These are phyloP conservation scores for Oreochromis mossambicus DNA, from an alignment of 2,797 vertebrate genomes.

Conservation along the genomic window DNA sequence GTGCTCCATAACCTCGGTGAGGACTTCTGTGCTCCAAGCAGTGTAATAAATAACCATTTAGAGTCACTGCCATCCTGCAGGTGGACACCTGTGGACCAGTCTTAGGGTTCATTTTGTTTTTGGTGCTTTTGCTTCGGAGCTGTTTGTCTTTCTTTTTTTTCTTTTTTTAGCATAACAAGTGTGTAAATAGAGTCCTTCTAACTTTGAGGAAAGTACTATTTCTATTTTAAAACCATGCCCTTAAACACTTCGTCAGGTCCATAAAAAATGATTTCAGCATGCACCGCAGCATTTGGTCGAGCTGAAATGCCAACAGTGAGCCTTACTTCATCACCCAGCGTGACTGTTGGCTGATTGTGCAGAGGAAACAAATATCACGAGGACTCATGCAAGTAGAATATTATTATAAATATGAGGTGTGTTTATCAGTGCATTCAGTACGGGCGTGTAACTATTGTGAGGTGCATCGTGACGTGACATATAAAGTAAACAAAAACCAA, in stretches of 20 bases:
- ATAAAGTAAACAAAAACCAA: neutral
- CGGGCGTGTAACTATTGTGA: fast-evolving
- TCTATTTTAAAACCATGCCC: neutral
- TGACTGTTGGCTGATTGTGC: neutral
- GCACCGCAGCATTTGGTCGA: neutral
- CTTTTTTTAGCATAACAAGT: fast-evolving
- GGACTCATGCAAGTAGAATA: neutral
- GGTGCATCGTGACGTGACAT: neutral
- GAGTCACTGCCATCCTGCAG: neutral
- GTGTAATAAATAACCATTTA: neutral
- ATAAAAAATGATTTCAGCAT: neutral
- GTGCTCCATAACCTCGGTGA: neutral
- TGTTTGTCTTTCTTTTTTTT: neutral
- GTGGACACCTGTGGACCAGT: neutral
- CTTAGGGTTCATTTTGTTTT: neutral
- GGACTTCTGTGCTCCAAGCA: neutral
- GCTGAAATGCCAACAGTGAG: neutral
- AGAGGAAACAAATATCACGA: fast-evolving
- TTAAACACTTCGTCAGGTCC: neutral
- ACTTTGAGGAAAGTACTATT: neutral
- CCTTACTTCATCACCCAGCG: neutral
- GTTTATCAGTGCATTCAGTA: neutral
- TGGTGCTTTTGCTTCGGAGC: neutral
- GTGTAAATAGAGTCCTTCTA: neutral
- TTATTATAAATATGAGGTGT: neutral